Evolutionary conservation across 1,140 invertebrate genomes (phyloP), one percentile per base, ranked within the genome.

Genomic region (Papilio helenus): DNA sequence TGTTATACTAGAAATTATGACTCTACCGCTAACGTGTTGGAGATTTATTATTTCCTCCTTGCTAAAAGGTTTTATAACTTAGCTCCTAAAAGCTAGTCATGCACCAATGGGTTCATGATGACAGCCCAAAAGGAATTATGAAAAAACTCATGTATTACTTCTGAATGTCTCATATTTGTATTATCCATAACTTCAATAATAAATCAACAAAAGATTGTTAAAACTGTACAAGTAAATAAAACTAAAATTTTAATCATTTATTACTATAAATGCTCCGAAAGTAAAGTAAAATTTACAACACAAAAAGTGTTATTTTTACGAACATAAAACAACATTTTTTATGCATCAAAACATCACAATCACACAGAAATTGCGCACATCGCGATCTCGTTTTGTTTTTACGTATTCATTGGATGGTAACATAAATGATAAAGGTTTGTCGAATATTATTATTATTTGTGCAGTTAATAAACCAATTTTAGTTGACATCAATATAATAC

Each of bases 31-130:
- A 68, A 68, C 26, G 14, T 68, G 26, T 68, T 29, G 18, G 14
- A 68, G 61, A 68, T 68, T 68, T 68, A 68, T 68, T 68, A 68
- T 34, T 29, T 68, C 61, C 61, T 68, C 14, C 10, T 18, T 34
- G 26, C 26, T 29, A 68, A 68, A 68, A 68, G 20, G 23, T 61
- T 29, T 26, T 26, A 61, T 26, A 61, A 26, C 23, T 61, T 61
- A 61, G 20, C 18, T 58, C n/a, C 29, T 26, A 20, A n/a, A 8
- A 46, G 44, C 44, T 46, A 14, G 14, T 2, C 44, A 46, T 3
- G 39, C 8, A 42, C 39, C 39, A 12, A 46, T 16, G 10, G 44
- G 14, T 16, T 46, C 44, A 12, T 4, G 44, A 46, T 46, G 34
- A 46, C 3, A 14, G 44, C 12, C 14, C 44, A 46, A 46, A 46